A percentile compares a stretch with the other conserved stretches of the same genome.
phyloP scores from a whole-genome alignment of 2,113 vertebrate species.

The Megaleporinus macrocephalus region DNA sequence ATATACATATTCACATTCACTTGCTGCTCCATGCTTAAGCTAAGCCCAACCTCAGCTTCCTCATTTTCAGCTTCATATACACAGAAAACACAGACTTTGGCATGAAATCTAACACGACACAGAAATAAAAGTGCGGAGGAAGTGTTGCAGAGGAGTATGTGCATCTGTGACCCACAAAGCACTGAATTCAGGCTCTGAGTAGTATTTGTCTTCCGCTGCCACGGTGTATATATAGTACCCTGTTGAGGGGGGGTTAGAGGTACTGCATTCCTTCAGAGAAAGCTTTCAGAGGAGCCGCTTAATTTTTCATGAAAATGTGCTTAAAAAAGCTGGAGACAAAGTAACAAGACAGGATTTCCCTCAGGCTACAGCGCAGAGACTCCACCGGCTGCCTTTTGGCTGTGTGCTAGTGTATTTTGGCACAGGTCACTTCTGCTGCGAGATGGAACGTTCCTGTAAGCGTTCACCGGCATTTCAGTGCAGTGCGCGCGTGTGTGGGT shows the following conservation, averaged over 20 bases:
- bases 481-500: slow-evolving; percentile 9
- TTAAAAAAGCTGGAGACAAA: slow-evolving; percentile 45
- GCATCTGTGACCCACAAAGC: slow-evolving; percentile 12
- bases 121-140: neutral
- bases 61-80: no score
- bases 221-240: neutral
- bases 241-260: neutral
- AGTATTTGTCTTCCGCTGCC: neutral
- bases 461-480: no score
- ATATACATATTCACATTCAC: no score
- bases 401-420: slow-evolving; percentile 3
- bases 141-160: neutral
- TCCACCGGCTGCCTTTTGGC: slow-evolving; percentile 7
- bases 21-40: no score
- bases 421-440: neutral
- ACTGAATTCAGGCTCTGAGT: neutral
- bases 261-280: slow-evolving; percentile 8
- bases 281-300: slow-evolving; percentile 27
- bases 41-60: no score
- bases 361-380: slow-evolving; percentile 13
- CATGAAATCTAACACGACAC: neutral
- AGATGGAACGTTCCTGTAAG: neutral
- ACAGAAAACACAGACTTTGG: no score
- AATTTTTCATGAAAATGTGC: slow-evolving; percentile 45
- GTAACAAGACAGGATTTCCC: slow-evolving; percentile 10